Percentiles rank a stretch among this genome's conserved stretches.
phyloP scores from a whole-genome alignment of 2,888 invertebrate genomes.

The Hypsopygia costalis region DNA sequence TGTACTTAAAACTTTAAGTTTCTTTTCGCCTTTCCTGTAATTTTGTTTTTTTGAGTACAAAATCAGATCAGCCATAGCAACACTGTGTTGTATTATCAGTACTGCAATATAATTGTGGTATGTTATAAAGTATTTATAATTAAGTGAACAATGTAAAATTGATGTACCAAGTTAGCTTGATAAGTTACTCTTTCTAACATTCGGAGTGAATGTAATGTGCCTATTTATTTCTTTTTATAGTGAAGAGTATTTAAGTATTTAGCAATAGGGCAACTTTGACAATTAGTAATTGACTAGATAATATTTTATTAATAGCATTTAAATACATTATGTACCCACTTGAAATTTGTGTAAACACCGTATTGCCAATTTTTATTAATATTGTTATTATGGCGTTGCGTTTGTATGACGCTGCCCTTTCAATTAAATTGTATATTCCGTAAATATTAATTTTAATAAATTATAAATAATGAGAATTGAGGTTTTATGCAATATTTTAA shows the following conservation, averaged over 20 bases:
- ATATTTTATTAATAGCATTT: slow-evolving; percentile 36
- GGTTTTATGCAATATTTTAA: slow-evolving; percentile 62
- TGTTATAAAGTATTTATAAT: slow-evolving; percentile 46
- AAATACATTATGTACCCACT: slow-evolving; percentile 12
- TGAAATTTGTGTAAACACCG: slow-evolving; percentile 24
- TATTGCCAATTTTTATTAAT: slow-evolving; percentile 34
- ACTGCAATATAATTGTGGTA: slow-evolving; percentile 68
- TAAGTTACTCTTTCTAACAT: slow-evolving; percentile 57
- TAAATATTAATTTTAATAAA: slow-evolving; percentile 59
- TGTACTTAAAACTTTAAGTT: slow-evolving; percentile 38
- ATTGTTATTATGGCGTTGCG: slow-evolving; percentile 5
- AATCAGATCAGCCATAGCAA: slow-evolving; percentile 60
- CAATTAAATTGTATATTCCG: slow-evolving; percentile 65
- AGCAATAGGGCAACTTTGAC: slow-evolving; percentile 51
- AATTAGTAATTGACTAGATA: slow-evolving; percentile 53
- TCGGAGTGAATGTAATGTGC: slow-evolving; percentile 68
- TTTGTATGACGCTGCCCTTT: slow-evolving; percentile 28
- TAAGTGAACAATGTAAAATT: slow-evolving; percentile 53
- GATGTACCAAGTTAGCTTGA: slow-evolving; percentile 50
- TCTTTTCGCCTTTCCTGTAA: neutral
- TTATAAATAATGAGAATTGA: slow-evolving; percentile 43
- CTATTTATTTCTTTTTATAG: slow-evolving; percentile 73
- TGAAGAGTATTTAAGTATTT: slow-evolving; percentile 59
- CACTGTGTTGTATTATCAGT: slow-evolving; percentile 48
- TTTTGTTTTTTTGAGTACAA: slow-evolving; percentile 58